A percentile compares a stretch with the other conserved stretches of the same genome.
phyloP scores from a whole-genome alignment of 2,888 invertebrate species.

The Hirudinaria manillensis region DNA sequence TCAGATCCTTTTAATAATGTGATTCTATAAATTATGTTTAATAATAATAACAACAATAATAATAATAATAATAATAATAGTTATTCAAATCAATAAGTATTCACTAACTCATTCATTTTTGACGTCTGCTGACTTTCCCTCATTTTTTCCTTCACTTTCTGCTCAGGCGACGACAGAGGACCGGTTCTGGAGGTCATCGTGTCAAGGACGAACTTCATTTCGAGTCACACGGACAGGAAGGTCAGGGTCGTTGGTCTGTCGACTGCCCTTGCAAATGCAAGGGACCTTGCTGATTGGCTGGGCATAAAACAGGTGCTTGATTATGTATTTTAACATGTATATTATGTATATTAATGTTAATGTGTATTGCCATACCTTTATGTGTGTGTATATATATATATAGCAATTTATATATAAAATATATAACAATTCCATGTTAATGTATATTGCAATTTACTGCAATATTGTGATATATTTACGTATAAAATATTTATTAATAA shows the following conservation, averaged over 20 bases:
- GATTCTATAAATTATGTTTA: no score
- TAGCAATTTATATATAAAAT: no score
- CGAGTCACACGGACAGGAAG: constrained; percentile 74
- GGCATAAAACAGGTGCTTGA: constrained; percentile 62
- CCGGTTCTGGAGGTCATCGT: constrained; percentile 87
- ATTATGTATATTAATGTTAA: not conserved
- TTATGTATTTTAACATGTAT: constrained; percentile 8
- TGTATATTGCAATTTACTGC: not conserved
- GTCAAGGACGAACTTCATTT: constrained; percentile 91
- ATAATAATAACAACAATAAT: no score
- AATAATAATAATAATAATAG: no score
- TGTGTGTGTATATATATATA: not conserved
- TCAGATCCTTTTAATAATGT: no score
- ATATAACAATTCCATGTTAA: no score
- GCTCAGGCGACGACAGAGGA: constrained; percentile 59
- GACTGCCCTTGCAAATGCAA: constrained; percentile 93
- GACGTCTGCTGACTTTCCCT: no score
- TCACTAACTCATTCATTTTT: no score
- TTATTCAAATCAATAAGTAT: no score
- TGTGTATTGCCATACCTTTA: not conserved
- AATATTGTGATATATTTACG: not conserved
- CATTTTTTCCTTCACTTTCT: no score
- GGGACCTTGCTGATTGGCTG: constrained; percentile 92
- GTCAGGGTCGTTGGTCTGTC: constrained; percentile 89
- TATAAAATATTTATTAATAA: not conserved